A percentile compares a stretch with the other conserved stretches of the same genome.
Conservation (phyloP, 2,113 vertebrate species). For the Oreochromis tanganicae region DNA sequence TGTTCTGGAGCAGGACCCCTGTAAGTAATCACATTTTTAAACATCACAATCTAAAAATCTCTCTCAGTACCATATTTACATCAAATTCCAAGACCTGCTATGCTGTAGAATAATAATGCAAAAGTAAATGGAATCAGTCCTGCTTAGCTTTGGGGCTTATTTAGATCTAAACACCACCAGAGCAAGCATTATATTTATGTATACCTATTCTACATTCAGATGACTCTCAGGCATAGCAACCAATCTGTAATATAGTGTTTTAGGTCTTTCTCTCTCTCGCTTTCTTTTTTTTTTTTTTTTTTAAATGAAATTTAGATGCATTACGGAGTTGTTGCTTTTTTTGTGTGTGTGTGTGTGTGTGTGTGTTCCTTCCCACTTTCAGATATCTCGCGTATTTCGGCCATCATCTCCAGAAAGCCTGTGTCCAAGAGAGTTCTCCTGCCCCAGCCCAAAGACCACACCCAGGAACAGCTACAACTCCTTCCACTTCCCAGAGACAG, state of each 20-base stretch:
- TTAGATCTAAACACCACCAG: background rate
- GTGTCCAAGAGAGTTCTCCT: conserved; percentile 50
- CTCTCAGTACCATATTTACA: background rate
- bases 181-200: background rate
- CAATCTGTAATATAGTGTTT: background rate
- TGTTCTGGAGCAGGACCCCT: conserved; percentile 53
- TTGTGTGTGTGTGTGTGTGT: background rate
- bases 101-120: background rate
- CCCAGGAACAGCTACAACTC: conserved; percentile 70
- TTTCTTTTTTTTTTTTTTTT: background rate
- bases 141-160: background rate
- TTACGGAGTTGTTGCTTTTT: background rate
- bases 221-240: background rate
- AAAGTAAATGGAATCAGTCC: background rate
- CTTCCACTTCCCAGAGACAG: conserved; percentile 67
- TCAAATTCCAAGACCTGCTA: background rate
- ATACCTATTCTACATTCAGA: background rate
- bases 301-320: background rate
- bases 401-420: conserved; percentile 49
- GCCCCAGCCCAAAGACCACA: conserved; percentile 67
- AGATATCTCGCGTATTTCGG: conserved; percentile 52
- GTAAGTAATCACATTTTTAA: conserved; percentile 32
- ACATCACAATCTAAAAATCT: background rate
- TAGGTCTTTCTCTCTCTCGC: background rate
- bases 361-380: background rate